A percentile compares a stretch with the other conserved stretches of the same genome.
These are phyloP conservation scores for Lateolabrax maculatus DNA, from an alignment of 2,797 vertebrate species.

Conservation along the genomic window DNA sequence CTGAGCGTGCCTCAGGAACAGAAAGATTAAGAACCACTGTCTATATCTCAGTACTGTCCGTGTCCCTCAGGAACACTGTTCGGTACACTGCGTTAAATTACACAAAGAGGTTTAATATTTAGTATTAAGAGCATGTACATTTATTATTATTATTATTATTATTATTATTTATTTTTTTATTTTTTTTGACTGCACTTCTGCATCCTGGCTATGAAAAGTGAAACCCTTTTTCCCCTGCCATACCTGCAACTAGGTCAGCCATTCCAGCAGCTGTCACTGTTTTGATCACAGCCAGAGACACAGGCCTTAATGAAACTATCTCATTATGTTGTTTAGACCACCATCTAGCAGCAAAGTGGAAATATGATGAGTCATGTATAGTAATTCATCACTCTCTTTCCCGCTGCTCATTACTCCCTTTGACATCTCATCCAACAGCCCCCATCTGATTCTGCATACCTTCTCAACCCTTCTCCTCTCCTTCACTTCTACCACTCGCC, in stretches of 20 bases:
- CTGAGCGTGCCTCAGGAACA: neutral
- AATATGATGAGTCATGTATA: slow-evolving; percentile 66
- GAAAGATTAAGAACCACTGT: neutral
- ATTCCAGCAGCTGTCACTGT: slow-evolving; percentile 51
- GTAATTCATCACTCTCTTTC: slow-evolving; percentile 57
- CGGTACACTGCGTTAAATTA: neutral
- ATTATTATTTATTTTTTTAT: too few relatives aligned
- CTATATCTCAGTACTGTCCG: neutral
- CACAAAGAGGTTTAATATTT: neutral
- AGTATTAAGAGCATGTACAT: neutral
- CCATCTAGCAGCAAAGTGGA: slow-evolving; percentile 42
- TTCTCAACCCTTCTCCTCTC: neutral
- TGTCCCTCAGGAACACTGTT: neutral
- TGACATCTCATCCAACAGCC: slow-evolving; percentile 52
- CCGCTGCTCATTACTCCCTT: slow-evolving; percentile 53
- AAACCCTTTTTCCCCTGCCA: neutral
- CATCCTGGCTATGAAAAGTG: neutral
- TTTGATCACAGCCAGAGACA: slow-evolving; percentile 52
- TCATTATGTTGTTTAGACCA: slow-evolving; percentile 62
- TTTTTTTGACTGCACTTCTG: neutral
- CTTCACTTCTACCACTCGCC: neutral
- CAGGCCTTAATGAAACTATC: slow-evolving; percentile 51
- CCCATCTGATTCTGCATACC: too few relatives aligned
- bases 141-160: too few relatives aligned
- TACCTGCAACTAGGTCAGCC: slow-evolving; percentile 63